Evolutionary conservation across 2,888 invertebrate genomes (phyloP), one percentile per base, ranked within the genome.

Genomic region (Thelaira solivaga): DNA sequence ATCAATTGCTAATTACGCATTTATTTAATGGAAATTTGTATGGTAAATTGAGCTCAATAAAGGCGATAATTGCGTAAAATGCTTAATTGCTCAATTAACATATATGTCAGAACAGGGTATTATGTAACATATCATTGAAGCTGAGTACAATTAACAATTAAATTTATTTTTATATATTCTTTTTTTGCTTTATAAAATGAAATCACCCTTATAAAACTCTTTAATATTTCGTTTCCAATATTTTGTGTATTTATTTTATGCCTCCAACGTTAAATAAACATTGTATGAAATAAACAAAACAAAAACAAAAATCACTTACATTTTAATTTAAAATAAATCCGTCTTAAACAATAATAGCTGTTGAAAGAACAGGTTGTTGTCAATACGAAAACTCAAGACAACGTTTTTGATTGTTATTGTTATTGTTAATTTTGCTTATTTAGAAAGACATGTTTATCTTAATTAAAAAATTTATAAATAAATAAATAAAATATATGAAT

Each of bases 351-450:
- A 76, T 78, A 74, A 72, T 49, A 68, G 53, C 64, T 76, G 73
- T 79, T 79, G 74, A 80, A 68, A 79, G 81, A 80, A 81, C 80
- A 81, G 78, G 81, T 80, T 80, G 78, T 76, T 75, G 76, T 77
- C 77, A 73, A 69, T 78, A 73, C 64, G 6, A 47, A 34, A 51
- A 39, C 16, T 64, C 18, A 65, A 39, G 31, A 11, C 7, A 65
- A 67, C 20, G 29, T 39, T 72, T 62, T 13, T 36, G 18, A 53
- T 16, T 31, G 29, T 36, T 26, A 13, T 49, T 47, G n/a, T 64
- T 55, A 18, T 47, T 47, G 24, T 29, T 18, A 20, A 18, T 67
- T 68, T 62, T 65, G 43, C 64, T 76, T 47, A 61, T 71, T 65
- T 67, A 11, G 34, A 55, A 61, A 67, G 65, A 64, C 69, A 68